Evolutionary conservation across 2,888 invertebrate species (phyloP).

Genomic region (Perizoma affinitatum): DNA sequence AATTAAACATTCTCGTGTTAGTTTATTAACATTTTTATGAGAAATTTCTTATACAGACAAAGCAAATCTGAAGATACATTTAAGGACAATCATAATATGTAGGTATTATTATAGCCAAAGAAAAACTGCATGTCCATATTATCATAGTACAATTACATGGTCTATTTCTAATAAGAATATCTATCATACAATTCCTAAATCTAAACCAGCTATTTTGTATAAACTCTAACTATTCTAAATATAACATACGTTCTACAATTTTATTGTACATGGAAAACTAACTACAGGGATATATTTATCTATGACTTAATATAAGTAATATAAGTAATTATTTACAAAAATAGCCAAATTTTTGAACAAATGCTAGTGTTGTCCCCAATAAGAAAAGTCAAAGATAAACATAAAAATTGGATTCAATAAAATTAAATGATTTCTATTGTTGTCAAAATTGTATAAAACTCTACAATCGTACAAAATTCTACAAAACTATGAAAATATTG

Average conservation of each 20-base stretch:
- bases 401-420: constrained; percentile 43
- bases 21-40: constrained; percentile 8
- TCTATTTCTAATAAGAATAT: constrained; percentile 67
- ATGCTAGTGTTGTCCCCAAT: constrained; percentile 57
- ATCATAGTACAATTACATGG: constrained; percentile 61
- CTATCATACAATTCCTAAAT: constrained; percentile 76
- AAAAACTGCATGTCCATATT: constrained; percentile 50
- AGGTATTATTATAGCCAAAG: constrained; percentile 10
- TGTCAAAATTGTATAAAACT: constrained; percentile 52
- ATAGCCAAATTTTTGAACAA: constrained; percentile 74
- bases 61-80: constrained; percentile 1
- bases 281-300: constrained; percentile 76
- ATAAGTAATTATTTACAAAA: constrained; percentile 81
- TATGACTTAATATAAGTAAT: constrained; percentile 80
- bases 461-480: constrained; percentile 63
- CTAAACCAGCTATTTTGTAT: constrained; percentile 78
- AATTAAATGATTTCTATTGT: constrained; percentile 38
- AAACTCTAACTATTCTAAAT: constrained; percentile 76
- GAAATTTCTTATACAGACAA: constrained; percentile 10
- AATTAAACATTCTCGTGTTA: constrained; percentile 6
- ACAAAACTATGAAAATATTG: constrained; percentile 50
- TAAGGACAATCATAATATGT: background rate
- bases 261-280: constrained; percentile 82
- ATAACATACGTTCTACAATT: constrained; percentile 78
- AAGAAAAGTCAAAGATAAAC: constrained; percentile 49